Base-by-base conservation (phyloP, 2,113 vertebrate genomes). In the Galemys pyrenaicus region DNA sequence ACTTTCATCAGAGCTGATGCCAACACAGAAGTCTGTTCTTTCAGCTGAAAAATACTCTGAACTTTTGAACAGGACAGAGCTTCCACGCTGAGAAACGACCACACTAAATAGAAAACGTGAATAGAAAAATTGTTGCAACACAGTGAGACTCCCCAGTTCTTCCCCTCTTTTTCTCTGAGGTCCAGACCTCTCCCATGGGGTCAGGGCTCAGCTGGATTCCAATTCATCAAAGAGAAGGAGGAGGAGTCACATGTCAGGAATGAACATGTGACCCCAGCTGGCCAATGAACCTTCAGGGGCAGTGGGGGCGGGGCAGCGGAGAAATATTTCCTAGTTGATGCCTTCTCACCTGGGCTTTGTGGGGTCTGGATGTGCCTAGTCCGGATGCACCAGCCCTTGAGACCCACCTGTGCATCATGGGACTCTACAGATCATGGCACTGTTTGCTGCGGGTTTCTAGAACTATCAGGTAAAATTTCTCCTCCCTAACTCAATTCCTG, bases 311-410 rank as follows among this genome's bases (percentile, higher is more conserved):
- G 44, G 64, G 39, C 22, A 24, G 68, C 39, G 39, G 39, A 39
- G 30, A 44, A 60, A 15, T 0, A 9, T 2, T n/a, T 65, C 5
- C 15, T 62, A 5, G 54, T 22, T 51, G 91, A 35, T 28, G 1
- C 0, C 2, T 44, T 32, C 41, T 22, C 26, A 20, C 8, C 28
- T 82, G 81, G 28, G 6, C 7, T 1, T 22, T 6, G 3, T 51
- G 30, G 2, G 0, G 9, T 19, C 16, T 16, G 22, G 41, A 2
- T 30, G 2, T 39, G 62, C 6, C 30, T 32, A 5, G 26, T 9
- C 17, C 35, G 37, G 16, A 19, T 0, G 2, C 2, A 3, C 15
- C 65, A 79, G 41, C 64, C 26, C 26, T 26, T 26, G 26, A 70
- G 67, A 46, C 24, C 32, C 15, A 20, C 39, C 20, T 30, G 39